phyloP scores from a whole-genome alignment of 2,797 vertebrate species.

The Phoeniculus purpureus region DNA sequence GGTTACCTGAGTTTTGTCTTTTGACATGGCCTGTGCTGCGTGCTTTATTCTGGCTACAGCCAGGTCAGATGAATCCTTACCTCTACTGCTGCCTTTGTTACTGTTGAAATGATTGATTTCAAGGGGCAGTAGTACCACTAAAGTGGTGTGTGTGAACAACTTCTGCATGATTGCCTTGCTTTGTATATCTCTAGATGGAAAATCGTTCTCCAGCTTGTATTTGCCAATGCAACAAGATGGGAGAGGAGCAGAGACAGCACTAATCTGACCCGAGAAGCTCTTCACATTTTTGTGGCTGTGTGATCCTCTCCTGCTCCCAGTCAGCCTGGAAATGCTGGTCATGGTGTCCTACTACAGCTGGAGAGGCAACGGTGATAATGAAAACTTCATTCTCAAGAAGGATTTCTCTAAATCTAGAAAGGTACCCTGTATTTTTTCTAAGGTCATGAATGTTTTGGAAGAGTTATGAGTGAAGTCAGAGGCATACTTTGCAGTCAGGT shows the following conservation, averaged over 20 bases:
- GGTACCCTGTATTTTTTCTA: not conserved
- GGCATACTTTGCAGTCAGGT: not conserved
- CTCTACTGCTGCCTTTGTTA: not conserved
- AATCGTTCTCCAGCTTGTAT: not conserved
- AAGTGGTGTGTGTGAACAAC: fast-evolving
- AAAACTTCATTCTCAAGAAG: not conserved
- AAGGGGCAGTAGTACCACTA: not conserved
- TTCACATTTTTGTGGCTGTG: not conserved
- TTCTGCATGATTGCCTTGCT: not conserved
- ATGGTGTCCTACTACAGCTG: too few species aligned
- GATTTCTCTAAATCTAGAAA: constrained; percentile 9
- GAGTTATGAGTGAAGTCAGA: not conserved
- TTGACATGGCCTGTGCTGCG: not conserved
- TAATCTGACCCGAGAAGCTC: not conserved
- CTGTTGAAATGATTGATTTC: not conserved
- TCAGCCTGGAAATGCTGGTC: not conserved
- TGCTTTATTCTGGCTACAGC: not conserved
- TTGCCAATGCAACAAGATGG: not conserved
- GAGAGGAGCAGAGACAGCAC: not conserved
- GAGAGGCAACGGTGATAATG: not conserved
- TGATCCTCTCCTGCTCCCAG: not conserved
- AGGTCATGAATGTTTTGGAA: constrained; percentile 21
- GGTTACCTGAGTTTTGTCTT: too few species aligned
- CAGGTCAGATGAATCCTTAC: not conserved
- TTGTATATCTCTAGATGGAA: not conserved